Base-by-base conservation (phyloP, 1,140 invertebrate species). In the honey bee (Apis mellifera) region DNA sequence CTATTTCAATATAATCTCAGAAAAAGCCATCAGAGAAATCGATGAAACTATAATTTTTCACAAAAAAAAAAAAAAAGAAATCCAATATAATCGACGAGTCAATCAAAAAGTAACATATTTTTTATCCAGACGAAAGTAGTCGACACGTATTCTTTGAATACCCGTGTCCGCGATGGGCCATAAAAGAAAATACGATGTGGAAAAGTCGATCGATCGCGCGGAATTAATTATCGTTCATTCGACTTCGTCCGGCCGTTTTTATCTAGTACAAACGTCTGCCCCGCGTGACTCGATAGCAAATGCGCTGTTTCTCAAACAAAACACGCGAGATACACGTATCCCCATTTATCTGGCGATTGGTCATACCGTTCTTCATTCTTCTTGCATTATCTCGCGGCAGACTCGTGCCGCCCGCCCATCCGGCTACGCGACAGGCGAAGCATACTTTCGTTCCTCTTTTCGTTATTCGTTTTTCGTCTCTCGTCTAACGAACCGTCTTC, bases 201-300 rank as follows among this genome's bases (percentile, higher is more conserved):
- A 71, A 52, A 42, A 42, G 32, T 57, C 59, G 54, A 59, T 50
- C 23, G 55, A 68, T 65, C 13, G 42, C 26, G 17, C 15, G 48
- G 48, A 54, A 79, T 79, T 79, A 72, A 79, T 79, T 72, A 48
- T 68, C 65, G 65, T 48, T 68, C 32, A 42, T 42, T 17, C 7
- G 68, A n/a, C 13, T 60, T 72, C 57, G 55, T 72, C 55, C 59
- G 19, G 55, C 66, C n/a, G 32, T 54, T 48, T 32, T 81, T 81
- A 75, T 81, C 78, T 52, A 32, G 21, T 21, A 32, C 11, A 42
- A 48, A 68, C 64, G 55, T n/a, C 32, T 12, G 11, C 23, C 55
- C 11, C 32, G 2, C 19, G 26, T 57, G 15, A 11, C n/a, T 17
- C 62, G 60, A 52, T 26, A 48, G 15, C 50, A 21, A 48, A 21